A percentile compares a stretch with the other conserved stretches of the same genome.
Evolutionary conservation across 2,888 invertebrate species (phyloP).

Genomic region (Eupithecia dodoneata): DNA sequence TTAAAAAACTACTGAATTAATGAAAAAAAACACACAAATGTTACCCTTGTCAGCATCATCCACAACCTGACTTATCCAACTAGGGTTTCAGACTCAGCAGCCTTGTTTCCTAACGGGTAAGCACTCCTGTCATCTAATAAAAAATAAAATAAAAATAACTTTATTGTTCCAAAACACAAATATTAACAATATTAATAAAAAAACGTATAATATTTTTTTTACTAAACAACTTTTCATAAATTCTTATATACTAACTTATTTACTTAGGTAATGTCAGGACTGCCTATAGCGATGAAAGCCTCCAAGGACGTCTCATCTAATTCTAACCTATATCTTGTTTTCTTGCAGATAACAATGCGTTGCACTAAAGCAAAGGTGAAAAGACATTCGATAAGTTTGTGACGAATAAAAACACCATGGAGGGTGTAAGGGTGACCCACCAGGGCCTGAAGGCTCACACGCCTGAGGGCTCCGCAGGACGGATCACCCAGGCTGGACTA

Average conservation of each 20-base stretch:
- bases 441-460: conserved; percentile 84
- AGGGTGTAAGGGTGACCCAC: conserved; percentile 84
- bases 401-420: conserved; percentile 60
- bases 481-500: conserved; percentile 90
- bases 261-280: no score
- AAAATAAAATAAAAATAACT: no score
- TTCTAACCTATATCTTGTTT: conserved; percentile 7
- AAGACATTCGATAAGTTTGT: conserved; percentile 51
- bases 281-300: no score
- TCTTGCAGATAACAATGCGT: conserved; percentile 64
- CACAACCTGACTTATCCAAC: neutral
- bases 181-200: no score
- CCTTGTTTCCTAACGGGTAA: neutral
- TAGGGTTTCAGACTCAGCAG: neutral
- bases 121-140: neutral
- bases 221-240: no score
- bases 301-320: neutral
- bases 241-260: no score
- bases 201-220: no score
- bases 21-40: neutral
- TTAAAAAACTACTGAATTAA: neutral
- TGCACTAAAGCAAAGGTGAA: conserved; percentile 60
- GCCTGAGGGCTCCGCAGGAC: conserved; percentile 84
- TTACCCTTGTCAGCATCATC: neutral
- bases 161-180: no score